These are phyloP conservation scores for Liopterus haemorrhoidalis DNA, from an alignment of 2,888 invertebrate species.

Conservation along the genomic window DNA sequence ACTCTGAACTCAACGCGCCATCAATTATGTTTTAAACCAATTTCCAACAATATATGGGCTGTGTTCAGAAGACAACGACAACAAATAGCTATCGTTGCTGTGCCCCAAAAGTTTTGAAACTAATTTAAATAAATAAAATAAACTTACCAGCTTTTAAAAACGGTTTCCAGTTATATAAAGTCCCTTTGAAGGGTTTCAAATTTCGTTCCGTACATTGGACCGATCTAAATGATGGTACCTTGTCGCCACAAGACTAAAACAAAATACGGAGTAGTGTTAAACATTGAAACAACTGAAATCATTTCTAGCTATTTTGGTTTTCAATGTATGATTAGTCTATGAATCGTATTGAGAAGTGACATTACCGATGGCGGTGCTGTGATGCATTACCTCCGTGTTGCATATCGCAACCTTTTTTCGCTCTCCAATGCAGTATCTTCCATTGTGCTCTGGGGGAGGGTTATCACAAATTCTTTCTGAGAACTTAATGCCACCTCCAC, in stretches of 20 bases:
- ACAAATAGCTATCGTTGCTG: too few relatives aligned
- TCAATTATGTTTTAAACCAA: too few relatives aligned
- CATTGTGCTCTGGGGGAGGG: conserved; percentile 56
- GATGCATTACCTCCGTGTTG: conserved; percentile 48
- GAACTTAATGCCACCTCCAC: conserved; percentile 57
- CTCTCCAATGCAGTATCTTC: conserved; percentile 59
- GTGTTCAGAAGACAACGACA: too few relatives aligned
- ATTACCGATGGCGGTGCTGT: too few relatives aligned
- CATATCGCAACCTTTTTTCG: conserved; percentile 56
- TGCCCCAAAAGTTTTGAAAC: not conserved
- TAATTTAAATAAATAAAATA: not conserved
- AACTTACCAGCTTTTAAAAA: conserved; percentile 44
- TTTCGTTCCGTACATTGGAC: conserved; percentile 48
- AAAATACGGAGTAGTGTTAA: conserved; percentile 17
- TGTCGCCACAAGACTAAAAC: conserved; percentile 45
- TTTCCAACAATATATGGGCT: too few relatives aligned
- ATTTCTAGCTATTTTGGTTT: not conserved
- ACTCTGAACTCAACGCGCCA: too few relatives aligned
- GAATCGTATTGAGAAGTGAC: not conserved
- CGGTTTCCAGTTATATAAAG: conserved; percentile 47
- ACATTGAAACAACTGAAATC: not conserved
- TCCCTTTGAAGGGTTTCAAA: conserved; percentile 45
- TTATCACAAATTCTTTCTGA: conserved; percentile 58
- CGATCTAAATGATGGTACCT: conserved; percentile 45
- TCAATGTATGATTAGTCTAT: not conserved